phyloP scores from a whole-genome alignment of 2,113 vertebrate species.

The Porphyrio hochstetteri region DNA sequence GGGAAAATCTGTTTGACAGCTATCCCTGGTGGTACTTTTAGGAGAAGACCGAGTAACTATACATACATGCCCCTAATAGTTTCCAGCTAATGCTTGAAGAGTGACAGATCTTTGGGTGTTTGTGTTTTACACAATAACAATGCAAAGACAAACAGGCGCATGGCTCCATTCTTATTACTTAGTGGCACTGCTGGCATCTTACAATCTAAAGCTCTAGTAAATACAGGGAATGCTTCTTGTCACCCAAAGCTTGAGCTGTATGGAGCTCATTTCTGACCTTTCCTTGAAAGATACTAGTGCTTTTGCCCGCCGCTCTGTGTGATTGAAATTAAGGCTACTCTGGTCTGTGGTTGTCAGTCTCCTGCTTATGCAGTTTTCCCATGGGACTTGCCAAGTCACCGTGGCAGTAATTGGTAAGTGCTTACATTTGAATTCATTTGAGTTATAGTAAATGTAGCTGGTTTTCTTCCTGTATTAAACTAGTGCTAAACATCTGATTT shows the following conservation, averaged over 20 bases:
- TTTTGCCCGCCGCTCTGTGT: not conserved
- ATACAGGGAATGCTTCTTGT: not conserved
- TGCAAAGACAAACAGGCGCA: not conserved
- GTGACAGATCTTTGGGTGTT: not conserved
- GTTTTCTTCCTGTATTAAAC: constrained; percentile 33
- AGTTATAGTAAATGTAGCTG: constrained; percentile 40
- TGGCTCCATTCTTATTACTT: not conserved
- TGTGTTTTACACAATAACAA: not conserved
- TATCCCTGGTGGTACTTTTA: not conserved
- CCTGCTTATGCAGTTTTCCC: not conserved
- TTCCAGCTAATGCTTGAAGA: not conserved
- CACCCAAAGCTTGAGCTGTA: constrained; percentile 20
- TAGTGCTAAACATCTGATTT: constrained; percentile 55
- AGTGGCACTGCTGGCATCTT: not conserved
- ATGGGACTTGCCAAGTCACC: constrained; percentile 49
- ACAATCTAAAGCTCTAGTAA: not conserved
- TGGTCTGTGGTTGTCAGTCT: not conserved
- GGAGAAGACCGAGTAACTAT: not conserved
- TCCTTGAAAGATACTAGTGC: not conserved
- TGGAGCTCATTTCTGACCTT: not conserved
- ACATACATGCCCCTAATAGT: not conserved
- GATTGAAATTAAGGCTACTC: not conserved
- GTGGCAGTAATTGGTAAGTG: constrained; percentile 54
- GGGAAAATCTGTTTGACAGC: not conserved
- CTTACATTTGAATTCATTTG: constrained; percentile 59